A percentile compares a stretch with the other conserved stretches of the same genome.
phyloP scores from a whole-genome alignment of 2,888 invertebrate genomes.

The Molorchus minor region DNA sequence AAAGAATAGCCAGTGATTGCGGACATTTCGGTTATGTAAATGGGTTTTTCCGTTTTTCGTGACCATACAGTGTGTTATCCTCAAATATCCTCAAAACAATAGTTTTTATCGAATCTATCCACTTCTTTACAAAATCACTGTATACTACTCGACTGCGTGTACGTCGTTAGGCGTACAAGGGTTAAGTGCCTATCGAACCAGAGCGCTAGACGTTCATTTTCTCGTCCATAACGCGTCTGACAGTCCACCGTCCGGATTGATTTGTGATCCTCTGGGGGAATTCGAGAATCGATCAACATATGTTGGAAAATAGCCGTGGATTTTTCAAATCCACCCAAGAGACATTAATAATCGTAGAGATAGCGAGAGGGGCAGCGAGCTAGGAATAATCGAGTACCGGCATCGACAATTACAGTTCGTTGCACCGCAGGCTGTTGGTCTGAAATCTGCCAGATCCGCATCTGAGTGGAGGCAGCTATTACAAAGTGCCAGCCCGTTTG shows the following conservation, averaged over 20 bases:
- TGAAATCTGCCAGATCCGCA: conserved; percentile 56
- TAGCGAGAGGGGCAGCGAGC: too few relatives aligned
- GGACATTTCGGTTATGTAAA: too few relatives aligned
- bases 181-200: too few relatives aligned
- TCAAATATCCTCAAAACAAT: too few relatives aligned
- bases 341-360: conserved; percentile 46
- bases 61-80: too few relatives aligned
- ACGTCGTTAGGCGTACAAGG: too few relatives aligned
- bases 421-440: conserved; percentile 53
- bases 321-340: conserved; percentile 41
- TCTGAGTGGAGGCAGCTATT: conserved; percentile 54
- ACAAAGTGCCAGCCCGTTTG: conserved; percentile 51
- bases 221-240: not conserved
- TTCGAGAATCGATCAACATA: conserved; percentile 51
- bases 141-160: too few relatives aligned
- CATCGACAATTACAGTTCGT: conserved; percentile 58
- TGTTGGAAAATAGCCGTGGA: conserved; percentile 47
- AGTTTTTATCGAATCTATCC: too few relatives aligned
- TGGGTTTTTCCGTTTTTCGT: too few relatives aligned
- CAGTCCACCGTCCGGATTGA: conserved; percentile 36
- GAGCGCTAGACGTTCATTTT: not conserved
- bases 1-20: conserved; percentile 12
- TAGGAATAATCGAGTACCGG: conserved; percentile 52
- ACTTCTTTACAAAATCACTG: too few relatives aligned
- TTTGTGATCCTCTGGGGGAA: conserved; percentile 46